Base-by-base conservation (phyloP, 2,113 vertebrate species). In the Hystrix cristata region DNA sequence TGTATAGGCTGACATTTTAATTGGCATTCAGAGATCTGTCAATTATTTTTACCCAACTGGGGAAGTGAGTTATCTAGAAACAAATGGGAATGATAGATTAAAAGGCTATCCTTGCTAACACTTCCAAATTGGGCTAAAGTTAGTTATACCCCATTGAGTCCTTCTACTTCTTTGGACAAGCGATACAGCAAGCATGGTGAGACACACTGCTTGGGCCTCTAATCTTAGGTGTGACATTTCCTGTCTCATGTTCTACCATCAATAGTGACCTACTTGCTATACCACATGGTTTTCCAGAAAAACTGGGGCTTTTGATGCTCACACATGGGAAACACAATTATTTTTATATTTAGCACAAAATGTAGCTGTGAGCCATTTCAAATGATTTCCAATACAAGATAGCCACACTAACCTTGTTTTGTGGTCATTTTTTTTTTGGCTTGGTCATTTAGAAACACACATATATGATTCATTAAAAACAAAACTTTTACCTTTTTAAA, bases 251-350 rank as follows among this genome's bases (percentile, higher is more conserved):
- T 88, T 94, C 92, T 82, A 80, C 84, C 96, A 95, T 96, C 95
- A 95, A 96, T 97, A 96, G 86, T 91, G 96, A 97, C 80, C 84
- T 97, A 97, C 93, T 97, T 97, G 82, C 62, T 96, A 79, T 72
- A 67, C 65, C 1, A 12, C 27, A 65, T 38, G 83, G 90, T 90
- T 97, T 97, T 95, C 96, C 97, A 97, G n/a, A n/a, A n/a, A n/a
- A n/a, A 97, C 80, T 34, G 81, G 96, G 84, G 53, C 93, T 72
- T 95, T 97, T 93, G 96, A 89, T 98, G 91, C n/a, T 97, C 38
- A 97, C 97, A 97, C 78, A 7, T 89, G 64, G 98, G 98, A 98
- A 96, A 93, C 94, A 90, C 85, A 97, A 95, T 98, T 98, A 96
- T 97, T 92, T 96, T 95, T 92, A 93, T 95, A 96, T 96, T 97